Evolutionary conservation across 2,113 vertebrate genomes (phyloP).

Genomic region (Picathartes gymnocephalus): DNA sequence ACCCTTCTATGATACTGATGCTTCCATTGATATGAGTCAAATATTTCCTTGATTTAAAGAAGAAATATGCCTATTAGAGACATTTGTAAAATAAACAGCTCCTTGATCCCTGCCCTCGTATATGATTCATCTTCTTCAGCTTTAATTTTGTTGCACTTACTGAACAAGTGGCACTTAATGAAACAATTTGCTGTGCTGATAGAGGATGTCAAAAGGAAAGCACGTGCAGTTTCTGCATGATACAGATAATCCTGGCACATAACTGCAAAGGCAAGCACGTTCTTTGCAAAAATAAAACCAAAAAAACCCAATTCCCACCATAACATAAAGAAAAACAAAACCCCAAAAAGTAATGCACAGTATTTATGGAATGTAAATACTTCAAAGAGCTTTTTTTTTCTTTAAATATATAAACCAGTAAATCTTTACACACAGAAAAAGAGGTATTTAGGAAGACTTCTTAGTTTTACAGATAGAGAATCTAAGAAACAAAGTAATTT

Average conservation of each 20-base stretch:
- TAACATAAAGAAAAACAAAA: not conserved
- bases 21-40: not conserved
- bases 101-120: conserved; percentile 29
- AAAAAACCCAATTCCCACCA: not conserved
- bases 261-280: not conserved
- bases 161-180: conserved; percentile 32
- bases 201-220: not conserved
- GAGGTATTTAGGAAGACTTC: not conserved
- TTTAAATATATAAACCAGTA: not conserved
- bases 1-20: not conserved
- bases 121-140: conserved; percentile 12
- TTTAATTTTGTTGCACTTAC: conserved; percentile 41
- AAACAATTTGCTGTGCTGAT: not conserved
- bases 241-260: not conserved
- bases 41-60: conserved; percentile 34
- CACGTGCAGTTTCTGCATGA: not conserved
- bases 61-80: conserved; percentile 8
- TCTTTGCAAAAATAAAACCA: not conserved
- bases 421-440: not conserved
- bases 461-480: not conserved
- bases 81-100: conserved; percentile 49
- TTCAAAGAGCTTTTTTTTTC: not conserved
- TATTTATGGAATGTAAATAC: not conserved
- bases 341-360: not conserved
- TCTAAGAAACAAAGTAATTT: not conserved